phyloP scores from a whole-genome alignment of 2,797 vertebrate species.

The Pangasius sanitwongsei region DNA sequence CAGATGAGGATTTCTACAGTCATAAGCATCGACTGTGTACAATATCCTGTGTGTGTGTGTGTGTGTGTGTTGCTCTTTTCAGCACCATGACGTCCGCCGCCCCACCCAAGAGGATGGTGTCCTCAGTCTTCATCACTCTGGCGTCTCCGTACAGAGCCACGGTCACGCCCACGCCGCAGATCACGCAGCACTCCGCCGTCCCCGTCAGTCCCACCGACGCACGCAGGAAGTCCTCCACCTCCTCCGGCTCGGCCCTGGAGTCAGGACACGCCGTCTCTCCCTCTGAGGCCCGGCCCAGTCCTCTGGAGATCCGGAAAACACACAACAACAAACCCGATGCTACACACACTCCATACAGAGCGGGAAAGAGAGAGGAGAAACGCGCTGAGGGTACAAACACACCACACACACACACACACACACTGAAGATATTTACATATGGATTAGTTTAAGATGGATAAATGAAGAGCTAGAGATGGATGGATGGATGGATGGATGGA shows the following conservation, averaged over 20 bases:
- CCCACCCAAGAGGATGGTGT: conserved; percentile 83
- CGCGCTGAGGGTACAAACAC: conserved; percentile 57
- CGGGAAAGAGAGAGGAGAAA: conserved; percentile 10
- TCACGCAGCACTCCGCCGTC: conserved; percentile 40
- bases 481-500: neutral
- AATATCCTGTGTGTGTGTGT: neutral
- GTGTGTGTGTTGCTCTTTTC: neutral
- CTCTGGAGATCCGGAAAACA: conserved; percentile 14
- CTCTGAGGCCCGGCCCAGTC: conserved; percentile 36
- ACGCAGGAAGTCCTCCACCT: conserved; percentile 5
- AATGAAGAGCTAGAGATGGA: neutral
- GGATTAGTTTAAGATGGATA: neutral
- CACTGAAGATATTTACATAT: neutral
- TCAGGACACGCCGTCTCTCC: conserved; percentile 18
- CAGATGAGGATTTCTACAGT: neutral
- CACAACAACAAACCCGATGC: neutral
- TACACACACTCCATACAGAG: conserved; percentile 27
- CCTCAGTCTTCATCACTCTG: conserved; percentile 90
- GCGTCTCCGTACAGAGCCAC: conserved; percentile 78
- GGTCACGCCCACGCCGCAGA: conserved; percentile 66
- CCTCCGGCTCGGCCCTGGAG: conserved; percentile 21
- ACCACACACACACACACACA: neutral
- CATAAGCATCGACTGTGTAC: neutral
- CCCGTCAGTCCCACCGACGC: conserved; percentile 47
- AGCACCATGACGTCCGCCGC: conserved; percentile 72